Percentiles rank a stretch among this genome's conserved stretches.
Evolutionary conservation across 2,113 vertebrate genomes (phyloP).

Genomic region (Myiozetetes cayanensis): DNA sequence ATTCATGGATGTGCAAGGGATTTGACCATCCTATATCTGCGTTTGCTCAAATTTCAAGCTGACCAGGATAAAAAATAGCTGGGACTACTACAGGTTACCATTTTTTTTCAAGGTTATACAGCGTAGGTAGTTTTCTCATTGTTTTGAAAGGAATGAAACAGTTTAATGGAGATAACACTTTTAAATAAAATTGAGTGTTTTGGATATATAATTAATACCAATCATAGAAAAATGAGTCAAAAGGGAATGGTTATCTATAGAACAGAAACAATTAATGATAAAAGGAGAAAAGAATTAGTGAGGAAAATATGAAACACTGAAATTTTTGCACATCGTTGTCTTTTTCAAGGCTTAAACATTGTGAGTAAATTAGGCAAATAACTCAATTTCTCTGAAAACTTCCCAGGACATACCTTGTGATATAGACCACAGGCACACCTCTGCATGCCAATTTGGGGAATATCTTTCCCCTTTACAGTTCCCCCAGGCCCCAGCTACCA

Average conservation of each 20-base stretch:
- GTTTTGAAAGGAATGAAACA: neutral
- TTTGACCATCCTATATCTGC: neutral
- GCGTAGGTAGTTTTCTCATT: neutral
- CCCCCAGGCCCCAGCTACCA: neutral
- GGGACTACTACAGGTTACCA: neutral
- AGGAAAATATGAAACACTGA: neutral
- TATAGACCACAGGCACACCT: rapidly evolving
- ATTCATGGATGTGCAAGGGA: neutral
- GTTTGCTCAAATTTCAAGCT: neutral
- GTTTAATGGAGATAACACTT: neutral
- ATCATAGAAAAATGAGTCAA: neutral
- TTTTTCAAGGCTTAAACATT: neutral
- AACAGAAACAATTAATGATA: neutral
- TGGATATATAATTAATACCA: neutral
- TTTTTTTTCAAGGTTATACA: neutral
- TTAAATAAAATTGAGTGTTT: neutral
- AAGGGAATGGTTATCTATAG: neutral
- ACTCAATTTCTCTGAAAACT: neutral
- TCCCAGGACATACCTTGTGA: neutral
- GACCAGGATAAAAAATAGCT: neutral
- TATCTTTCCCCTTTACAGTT: neutral
- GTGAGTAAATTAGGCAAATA: neutral
- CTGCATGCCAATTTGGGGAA: rapidly evolving
- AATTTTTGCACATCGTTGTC: neutral
- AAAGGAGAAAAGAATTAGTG: neutral